Evolutionary conservation across 2,113 vertebrate genomes (phyloP).

Genomic region (Xiphorhynchus elegans): DNA sequence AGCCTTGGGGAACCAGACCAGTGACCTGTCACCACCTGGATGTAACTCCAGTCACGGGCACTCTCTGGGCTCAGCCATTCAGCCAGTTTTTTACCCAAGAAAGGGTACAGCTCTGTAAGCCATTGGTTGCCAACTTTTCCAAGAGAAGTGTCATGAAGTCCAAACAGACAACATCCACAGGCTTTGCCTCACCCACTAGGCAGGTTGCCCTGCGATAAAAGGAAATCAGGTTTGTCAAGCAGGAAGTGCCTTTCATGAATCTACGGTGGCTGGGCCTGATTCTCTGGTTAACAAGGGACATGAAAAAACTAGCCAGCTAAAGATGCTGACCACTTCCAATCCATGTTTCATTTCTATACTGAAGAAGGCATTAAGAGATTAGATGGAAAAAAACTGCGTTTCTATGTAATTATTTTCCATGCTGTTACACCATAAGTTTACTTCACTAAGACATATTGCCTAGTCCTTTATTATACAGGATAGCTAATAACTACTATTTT

Average conservation of each 20-base stretch:
- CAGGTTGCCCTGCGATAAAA: neutral
- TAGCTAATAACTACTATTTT: neutral
- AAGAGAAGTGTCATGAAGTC: neutral
- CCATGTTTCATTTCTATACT: neutral
- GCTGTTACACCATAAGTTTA: neutral
- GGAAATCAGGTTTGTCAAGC: neutral
- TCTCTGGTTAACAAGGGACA: neutral
- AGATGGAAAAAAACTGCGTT: neutral
- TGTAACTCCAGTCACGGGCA: neutral
- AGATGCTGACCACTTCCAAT: neutral
- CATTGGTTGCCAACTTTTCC: neutral
- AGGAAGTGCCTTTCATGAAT: neutral
- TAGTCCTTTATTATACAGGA: neutral
- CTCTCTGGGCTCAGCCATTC: neutral
- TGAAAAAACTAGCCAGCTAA: neutral
- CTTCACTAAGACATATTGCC: neutral
- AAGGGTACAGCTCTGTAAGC: neutral
- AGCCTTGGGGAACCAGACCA: neutral
- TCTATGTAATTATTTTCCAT: neutral
- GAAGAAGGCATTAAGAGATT: neutral
- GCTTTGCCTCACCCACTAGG: neutral
- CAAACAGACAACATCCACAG: neutral
- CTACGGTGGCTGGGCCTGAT: accelerated
- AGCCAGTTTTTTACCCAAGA: neutral
- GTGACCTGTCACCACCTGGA: neutral